Evolutionary conservation across 2,888 invertebrate genomes (phyloP).

Genomic region (Plebejus anna): DNA sequence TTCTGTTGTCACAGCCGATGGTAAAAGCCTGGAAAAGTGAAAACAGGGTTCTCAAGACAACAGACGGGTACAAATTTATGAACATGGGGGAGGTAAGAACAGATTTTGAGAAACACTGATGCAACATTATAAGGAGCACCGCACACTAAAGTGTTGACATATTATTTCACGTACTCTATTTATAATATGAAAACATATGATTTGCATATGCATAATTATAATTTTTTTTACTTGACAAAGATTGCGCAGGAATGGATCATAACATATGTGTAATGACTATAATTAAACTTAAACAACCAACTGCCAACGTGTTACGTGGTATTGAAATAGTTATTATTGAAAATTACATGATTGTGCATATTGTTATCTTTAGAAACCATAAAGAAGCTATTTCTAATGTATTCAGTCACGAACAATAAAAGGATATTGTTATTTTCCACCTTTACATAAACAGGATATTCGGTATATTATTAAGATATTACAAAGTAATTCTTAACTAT

Average conservation of each 20-base stretch:
- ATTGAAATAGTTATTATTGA: background rate
- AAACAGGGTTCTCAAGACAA: no score
- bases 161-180: background rate
- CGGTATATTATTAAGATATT: background rate
- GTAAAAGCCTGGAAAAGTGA: constrained; percentile 82
- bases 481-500: background rate
- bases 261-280: background rate
- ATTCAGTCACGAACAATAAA: constrained; percentile 4
- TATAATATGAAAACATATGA: background rate
- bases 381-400: background rate
- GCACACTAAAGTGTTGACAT: background rate
- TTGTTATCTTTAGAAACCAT: constrained; percentile 5
- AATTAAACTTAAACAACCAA: background rate
- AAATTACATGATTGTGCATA: background rate
- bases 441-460: constrained; percentile 9
- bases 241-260: background rate
- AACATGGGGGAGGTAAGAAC: no score
- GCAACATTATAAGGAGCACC: background rate
- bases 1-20: constrained; percentile 84
- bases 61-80: no score
- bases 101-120: background rate
- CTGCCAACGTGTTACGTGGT: background rate
- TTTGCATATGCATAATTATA: no score
- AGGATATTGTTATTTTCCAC: constrained; percentile 19
- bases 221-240: background rate